Percentiles rank a stretch among this genome's conserved stretches.
phyloP scores from a whole-genome alignment of 2,113 vertebrate species.

The Plecotus auritus region DNA sequence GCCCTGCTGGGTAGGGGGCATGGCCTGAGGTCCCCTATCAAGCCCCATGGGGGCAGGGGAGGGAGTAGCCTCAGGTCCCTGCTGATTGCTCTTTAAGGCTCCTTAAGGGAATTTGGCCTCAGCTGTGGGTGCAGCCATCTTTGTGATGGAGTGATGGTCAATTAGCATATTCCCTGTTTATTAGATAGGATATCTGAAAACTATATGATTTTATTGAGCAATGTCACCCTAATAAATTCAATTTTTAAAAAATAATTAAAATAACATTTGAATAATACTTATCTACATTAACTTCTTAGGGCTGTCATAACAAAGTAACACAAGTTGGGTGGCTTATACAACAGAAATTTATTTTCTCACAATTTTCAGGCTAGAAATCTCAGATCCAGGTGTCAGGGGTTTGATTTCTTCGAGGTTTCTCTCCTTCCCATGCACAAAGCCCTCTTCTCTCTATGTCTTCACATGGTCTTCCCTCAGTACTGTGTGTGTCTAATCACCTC shows the following conservation, averaged over 20 bases:
- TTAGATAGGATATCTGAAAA: no score
- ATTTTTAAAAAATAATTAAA: background rate
- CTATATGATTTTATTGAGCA: background rate
- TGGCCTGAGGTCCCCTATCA: no score
- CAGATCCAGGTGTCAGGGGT: background rate
- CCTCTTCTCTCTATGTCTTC: background rate
- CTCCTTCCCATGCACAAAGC: background rate
- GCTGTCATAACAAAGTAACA: background rate
- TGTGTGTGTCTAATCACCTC: background rate
- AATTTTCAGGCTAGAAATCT: background rate
- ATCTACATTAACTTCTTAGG: background rate
- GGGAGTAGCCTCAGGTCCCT: no score
- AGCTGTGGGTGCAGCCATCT: no score
- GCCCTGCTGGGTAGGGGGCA: no score
- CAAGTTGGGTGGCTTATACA: background rate
- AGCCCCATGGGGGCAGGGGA: no score
- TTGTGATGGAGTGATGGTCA: no score
- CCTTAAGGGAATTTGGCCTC: no score
- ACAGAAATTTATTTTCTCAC: background rate
- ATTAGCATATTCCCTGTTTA: no score
- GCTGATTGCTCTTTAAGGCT: no score
- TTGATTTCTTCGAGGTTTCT: background rate
- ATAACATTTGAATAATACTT: background rate
- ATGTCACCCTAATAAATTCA: background rate
- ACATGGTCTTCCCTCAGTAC: background rate